Evolutionary conservation across 2,113 vertebrate species (phyloP), one percentile per base, ranked within the genome.

Genomic region (Ceratotherium simum): DNA sequence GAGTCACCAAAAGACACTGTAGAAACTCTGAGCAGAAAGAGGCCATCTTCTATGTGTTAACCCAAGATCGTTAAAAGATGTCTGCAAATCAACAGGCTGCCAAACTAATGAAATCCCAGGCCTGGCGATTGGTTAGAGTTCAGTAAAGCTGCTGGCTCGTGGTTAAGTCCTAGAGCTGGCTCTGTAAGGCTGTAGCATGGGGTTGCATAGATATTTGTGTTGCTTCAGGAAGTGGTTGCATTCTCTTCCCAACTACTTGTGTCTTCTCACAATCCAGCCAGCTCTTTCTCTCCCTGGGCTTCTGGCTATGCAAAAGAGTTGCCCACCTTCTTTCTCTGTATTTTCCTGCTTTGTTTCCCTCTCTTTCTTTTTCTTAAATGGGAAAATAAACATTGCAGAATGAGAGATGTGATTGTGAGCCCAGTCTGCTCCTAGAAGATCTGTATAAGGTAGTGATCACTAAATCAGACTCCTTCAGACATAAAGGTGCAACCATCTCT

Each of bases 341-440:
- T 78, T 96, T 96, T 89, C 8, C 36, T 62, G 42, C 42, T 51
- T 46, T 79, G 31, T 76, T 70, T 79, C 21, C 17, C 56, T 48
- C 10, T 69, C 31, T 72, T 20, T 6, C 18, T n/a, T 85, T 73
- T 73, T 90, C 31, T 62, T 23, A 70, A 92, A 36, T 76, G 46
- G 25, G 29, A 97, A 85, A 95, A 95, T 92, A 97, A 96, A 91
- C 69, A 85, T n/a, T 82, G 13, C 58, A 90, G 48, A 89, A 92
- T 64, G 67, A 96, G 75, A 90, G 33, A 51, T 84, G 12, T 67
- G 18, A 56, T 62, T 69, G n/a, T 92, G 83, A 96, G 10, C 54
- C 33, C 56, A 33, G 1, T 56, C n/a, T 95, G 17, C 62, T 86
- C 36, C 80, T 91, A 64, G 70, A 92, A 86, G 76, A 88, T 48